phyloP scores from a whole-genome alignment of 2,797 vertebrate genomes.

The Galaxias olidus region DNA sequence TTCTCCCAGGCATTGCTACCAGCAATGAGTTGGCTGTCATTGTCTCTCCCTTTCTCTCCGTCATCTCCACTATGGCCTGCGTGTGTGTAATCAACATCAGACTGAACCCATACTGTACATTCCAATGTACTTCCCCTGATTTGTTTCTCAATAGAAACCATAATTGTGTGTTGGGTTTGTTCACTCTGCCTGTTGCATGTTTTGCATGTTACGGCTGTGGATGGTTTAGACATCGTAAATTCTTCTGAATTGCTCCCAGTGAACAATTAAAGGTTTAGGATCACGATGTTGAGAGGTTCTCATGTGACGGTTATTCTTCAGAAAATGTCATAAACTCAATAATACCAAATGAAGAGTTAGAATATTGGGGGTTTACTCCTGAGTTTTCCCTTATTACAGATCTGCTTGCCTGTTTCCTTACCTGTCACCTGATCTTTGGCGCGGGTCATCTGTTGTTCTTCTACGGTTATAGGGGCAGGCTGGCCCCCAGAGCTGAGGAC shows the following conservation, averaged over 20 bases:
- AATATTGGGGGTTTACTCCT: too few relatives aligned
- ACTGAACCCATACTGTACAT: background rate
- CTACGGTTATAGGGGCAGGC: conserved; percentile 2
- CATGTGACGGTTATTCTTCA: background rate
- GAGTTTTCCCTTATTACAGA: too few relatives aligned
- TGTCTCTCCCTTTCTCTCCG: background rate
- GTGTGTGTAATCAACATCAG: conserved; percentile 14
- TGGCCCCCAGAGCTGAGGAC: conserved; percentile 10
- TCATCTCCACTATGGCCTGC: background rate
- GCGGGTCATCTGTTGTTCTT: too few relatives aligned
- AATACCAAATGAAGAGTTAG: too few relatives aligned
- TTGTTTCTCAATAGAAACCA: conserved; percentile 14
- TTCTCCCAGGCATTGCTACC: background rate
- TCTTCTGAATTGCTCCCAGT: too few relatives aligned
- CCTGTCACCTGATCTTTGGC: too few relatives aligned
- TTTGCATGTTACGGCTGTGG: background rate
- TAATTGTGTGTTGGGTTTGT: background rate
- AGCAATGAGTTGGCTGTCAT: conserved; percentile 7
- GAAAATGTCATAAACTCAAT: too few relatives aligned
- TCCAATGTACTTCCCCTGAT: conserved; percentile 5
- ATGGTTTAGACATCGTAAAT: too few relatives aligned
- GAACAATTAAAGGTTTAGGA: too few relatives aligned
- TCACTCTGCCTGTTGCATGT: conserved; percentile 7
- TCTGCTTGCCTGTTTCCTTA: too few relatives aligned
- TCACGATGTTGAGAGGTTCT: background rate